Evolutionary conservation across 2,888 invertebrate species (phyloP).

Genomic region (Cheiracanthium punctorium): DNA sequence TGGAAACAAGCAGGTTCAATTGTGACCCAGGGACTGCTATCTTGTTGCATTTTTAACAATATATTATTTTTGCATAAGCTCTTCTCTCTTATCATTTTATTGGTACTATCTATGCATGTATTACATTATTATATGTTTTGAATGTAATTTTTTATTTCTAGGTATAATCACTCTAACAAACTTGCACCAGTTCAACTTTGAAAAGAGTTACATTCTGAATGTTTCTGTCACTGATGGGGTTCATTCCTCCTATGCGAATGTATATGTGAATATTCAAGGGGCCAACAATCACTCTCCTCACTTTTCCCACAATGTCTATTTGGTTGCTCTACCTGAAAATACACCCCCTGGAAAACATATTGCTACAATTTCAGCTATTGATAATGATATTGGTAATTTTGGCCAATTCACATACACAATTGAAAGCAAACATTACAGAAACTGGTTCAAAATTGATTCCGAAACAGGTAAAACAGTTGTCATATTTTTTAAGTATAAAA

Average conservation of each 20-base stretch:
- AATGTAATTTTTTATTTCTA: conserved; percentile 74
- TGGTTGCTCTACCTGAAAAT: conserved; percentile 88
- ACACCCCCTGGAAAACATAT: conserved; percentile 85
- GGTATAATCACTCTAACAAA: conserved; percentile 84
- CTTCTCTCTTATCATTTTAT: too few relatives aligned
- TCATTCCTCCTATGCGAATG: conserved; percentile 87
- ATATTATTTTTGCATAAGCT: too few relatives aligned
- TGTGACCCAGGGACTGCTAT: too few relatives aligned
- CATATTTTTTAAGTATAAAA: too few relatives aligned
- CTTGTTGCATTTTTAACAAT: too few relatives aligned
- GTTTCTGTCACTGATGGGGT: conserved; percentile 97
- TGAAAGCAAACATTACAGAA: conserved; percentile 75
- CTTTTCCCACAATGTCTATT: conserved; percentile 86
- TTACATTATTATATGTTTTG: too few relatives aligned
- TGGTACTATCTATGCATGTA: too few relatives aligned
- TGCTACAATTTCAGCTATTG: conserved; percentile 86
- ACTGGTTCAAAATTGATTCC: conserved; percentile 77
- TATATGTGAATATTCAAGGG: conserved; percentile 74
- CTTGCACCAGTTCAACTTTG: conserved; percentile 84
- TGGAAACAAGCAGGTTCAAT: too few relatives aligned
- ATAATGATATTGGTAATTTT: conserved; percentile 86
- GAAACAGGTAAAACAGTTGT: conserved; percentile 77
- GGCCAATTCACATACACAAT: conserved; percentile 81
- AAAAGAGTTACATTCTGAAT: conserved; percentile 84
- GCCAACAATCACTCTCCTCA: conserved; percentile 87